Base-by-base conservation (phyloP, 2,797 vertebrate species). In the Orestias chungarensis region DNA sequence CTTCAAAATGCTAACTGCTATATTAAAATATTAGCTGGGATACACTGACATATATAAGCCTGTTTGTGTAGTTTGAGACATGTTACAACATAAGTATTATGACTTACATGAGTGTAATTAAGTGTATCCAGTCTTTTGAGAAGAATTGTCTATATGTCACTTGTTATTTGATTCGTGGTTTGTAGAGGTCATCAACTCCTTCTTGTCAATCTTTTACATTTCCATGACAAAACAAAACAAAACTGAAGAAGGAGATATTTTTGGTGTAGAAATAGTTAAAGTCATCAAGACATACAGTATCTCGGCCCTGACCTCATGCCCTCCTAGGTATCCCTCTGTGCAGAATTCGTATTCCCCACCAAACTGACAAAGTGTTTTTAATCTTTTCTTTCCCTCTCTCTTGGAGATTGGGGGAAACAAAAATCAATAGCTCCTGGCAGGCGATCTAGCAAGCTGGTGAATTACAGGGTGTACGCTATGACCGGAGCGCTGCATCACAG, bases 341-440 rank as follows among this genome's bases (percentile, higher is more conserved):
- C 95, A 91, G 93, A 96, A 97, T 97, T 97, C 96, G 97, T 97
- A 97, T 96, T 97, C 96, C 96, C 96, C 94, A 96, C 96, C 96
- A 96, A 96, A 97, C 97, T 97, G 96, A 97, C 97, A 97, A 94
- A 94, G 96, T 97, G 97, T 97, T 97, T 98, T 97, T 98, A 97
- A 98, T 97, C 97, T 98, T 97, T 97, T 97, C 95, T 95, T 97
- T 95, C 96, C 95, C 95, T 96, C 95, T 96, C 96, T 96, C 95
- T 94, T 96, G 96, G 95, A 97, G 96, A 97, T 97, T 97, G 96
- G 96, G n/a, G 96, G 96, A 96, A 96, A 96, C 95, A 97, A 97
- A 97, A 98, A 97, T 97, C 97, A 97, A 98, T 98, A 97, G 92
- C 17, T 87, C 94, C 94, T 98, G 96, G 96, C 97, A 98, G 96